A percentile compares a stretch with the other conserved stretches of the same genome.
phyloP scores from a whole-genome alignment of 2,113 vertebrate species.

The Amazona vittata region DNA sequence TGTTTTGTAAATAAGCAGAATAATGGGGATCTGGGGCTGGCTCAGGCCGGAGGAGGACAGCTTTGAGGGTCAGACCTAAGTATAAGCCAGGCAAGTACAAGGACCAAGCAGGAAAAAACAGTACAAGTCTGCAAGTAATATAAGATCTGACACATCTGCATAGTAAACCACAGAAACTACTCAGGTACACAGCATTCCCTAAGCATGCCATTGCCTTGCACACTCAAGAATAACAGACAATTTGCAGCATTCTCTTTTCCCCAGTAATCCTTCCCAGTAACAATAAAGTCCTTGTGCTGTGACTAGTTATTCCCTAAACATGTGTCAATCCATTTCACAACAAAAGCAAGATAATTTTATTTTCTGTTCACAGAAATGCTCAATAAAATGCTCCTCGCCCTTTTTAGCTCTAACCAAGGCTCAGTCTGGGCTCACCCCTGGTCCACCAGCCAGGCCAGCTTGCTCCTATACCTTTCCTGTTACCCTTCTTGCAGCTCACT shows the following conservation, averaged over 20 bases:
- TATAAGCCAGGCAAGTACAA: not conserved
- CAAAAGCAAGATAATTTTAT: not conserved
- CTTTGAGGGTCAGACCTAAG: not conserved
- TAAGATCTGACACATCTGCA: fast-evolving
- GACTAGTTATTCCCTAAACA: not conserved
- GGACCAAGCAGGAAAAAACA: not conserved
- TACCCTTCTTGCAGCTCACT: not conserved
- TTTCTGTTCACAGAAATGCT: not conserved
- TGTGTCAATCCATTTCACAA: not conserved
- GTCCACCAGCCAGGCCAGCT: not conserved
- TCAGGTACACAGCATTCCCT: fast-evolving
- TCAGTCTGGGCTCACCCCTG: not conserved
- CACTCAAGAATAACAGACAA: not conserved
- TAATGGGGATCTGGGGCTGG: not conserved
- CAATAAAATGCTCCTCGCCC: not conserved
- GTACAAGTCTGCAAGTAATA: not conserved
- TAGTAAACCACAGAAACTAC: not conserved
- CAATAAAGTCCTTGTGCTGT: not conserved
- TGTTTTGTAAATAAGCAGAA: not conserved
- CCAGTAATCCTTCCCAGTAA: not conserved
- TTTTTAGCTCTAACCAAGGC: not conserved
- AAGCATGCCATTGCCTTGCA: not conserved
- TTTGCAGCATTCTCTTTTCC: not conserved
- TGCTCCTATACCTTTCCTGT: not conserved
- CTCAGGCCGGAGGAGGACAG: not conserved